Percentiles rank a stretch among this genome's conserved stretches.
phyloP scores from a whole-genome alignment of 1,140 invertebrate genomes.

The Lineus longissimus region DNA sequence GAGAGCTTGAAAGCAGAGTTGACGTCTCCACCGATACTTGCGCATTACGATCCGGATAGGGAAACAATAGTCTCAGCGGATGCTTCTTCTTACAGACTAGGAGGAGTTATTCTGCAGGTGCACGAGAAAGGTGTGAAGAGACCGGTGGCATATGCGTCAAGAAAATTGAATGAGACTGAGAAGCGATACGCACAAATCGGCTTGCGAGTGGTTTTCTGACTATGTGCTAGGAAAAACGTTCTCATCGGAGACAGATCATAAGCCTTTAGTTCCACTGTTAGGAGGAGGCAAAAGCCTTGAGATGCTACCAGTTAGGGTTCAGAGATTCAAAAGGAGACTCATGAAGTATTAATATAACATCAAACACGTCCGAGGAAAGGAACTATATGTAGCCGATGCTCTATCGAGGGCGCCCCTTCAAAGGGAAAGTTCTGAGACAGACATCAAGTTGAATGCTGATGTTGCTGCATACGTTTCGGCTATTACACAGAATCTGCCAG shows the following conservation, averaged over 20 bases:
- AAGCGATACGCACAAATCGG: conserved; percentile 48
- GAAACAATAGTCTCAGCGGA: conserved; percentile 16
- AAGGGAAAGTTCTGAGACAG: background rate
- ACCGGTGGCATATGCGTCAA: conserved; percentile 45
- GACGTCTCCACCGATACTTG: conserved; percentile 6
- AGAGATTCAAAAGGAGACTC: background rate
- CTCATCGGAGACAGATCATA: conserved; percentile 38
- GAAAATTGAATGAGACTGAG: conserved; percentile 41
- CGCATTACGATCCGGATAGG: conserved; percentile 13
- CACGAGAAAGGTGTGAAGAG: conserved; percentile 16
- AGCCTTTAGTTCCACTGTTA: conserved; percentile 46
- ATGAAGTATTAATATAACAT: conserved; percentile 2
- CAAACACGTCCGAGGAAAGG: conserved; percentile 12
- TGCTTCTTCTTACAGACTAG: conserved; percentile 10
- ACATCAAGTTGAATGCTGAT: background rate
- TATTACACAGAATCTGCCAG: background rate
- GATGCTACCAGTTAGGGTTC: background rate
- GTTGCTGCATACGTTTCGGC: background rate
- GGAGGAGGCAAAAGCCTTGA: conserved; percentile 22
- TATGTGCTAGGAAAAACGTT: conserved; percentile 42
- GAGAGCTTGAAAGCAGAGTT: conserved; percentile 15
- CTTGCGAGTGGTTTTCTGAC: conserved; percentile 44
- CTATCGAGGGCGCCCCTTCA: conserved; percentile 4
- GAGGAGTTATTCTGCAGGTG: conserved; percentile 17
- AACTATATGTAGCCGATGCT: conserved; percentile 15